These are phyloP conservation scores for Lutjanus erythropterus DNA, from an alignment of 2,113 vertebrate genomes.

Conservation along the genomic window DNA sequence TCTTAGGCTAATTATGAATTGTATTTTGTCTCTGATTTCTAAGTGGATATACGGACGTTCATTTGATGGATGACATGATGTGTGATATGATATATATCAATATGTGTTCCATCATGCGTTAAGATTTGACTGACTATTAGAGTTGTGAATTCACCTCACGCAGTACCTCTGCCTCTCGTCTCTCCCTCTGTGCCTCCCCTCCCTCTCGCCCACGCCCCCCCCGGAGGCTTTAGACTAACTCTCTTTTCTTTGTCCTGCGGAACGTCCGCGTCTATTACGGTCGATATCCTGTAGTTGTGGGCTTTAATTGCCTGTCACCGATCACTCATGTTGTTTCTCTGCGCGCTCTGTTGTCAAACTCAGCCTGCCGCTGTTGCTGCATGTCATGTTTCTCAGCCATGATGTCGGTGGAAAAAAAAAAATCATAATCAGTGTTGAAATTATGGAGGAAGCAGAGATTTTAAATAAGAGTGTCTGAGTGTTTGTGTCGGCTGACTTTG, in stretches of 20 bases:
- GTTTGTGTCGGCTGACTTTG: not conserved
- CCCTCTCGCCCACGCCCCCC: no score
- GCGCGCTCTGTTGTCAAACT: not conserved
- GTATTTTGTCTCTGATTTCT: not conserved
- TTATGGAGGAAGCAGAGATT: no score
- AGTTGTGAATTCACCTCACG: not conserved
- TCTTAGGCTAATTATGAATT: no score
- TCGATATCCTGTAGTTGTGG: not conserved
- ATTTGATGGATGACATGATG: no score
- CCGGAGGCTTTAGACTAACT: not conserved
- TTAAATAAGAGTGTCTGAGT: no score
- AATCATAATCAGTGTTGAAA: no score
- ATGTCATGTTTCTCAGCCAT: no score
- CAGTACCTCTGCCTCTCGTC: not conserved
- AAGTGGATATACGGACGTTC: not conserved
- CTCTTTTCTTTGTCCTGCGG: not conserved
- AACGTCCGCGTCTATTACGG: not conserved
- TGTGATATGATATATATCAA: not conserved
- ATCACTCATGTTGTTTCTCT: not conserved
- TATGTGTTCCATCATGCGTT: not conserved
- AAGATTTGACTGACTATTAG: not conserved
- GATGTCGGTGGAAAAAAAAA: no score
- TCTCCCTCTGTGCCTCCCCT: not conserved
- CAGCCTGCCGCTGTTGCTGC: not conserved
- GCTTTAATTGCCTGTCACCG: not conserved